These are phyloP conservation scores for Palythoa heliodiscus DNA, from an alignment of 92 coral and sea anemone species.

Conservation along the genomic window DNA sequence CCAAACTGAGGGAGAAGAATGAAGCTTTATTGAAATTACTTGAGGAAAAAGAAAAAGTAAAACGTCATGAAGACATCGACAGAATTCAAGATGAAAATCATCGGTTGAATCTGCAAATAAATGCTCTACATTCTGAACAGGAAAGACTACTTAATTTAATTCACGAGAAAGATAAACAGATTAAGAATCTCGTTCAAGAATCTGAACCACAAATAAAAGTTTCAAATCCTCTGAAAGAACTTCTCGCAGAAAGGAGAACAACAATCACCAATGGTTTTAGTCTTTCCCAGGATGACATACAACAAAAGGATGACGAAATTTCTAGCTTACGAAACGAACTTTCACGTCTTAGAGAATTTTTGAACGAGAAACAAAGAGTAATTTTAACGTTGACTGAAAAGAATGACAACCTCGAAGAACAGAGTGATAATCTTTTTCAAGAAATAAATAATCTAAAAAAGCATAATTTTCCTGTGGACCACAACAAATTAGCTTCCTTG, in stretches of 20 bases:
- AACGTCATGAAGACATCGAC: slow-evolving; percentile 55
- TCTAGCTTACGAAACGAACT: slow-evolving; percentile 28
- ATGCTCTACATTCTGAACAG: slow-evolving; percentile 79
- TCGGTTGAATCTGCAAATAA: slow-evolving; percentile 59
- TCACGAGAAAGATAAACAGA: slow-evolving; percentile 90
- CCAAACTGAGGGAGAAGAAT: slow-evolving; percentile 80
- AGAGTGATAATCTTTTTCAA: slow-evolving; percentile 18
- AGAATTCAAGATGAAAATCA: slow-evolving; percentile 64
- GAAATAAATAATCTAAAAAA: slow-evolving; percentile 7
- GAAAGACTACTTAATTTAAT: slow-evolving; percentile 76
- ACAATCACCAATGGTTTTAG: not conserved
- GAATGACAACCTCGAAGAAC: slow-evolving; percentile 36
- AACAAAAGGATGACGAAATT: slow-evolving; percentile 22
- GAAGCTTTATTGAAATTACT: slow-evolving; percentile 66
- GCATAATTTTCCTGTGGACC: slow-evolving; percentile 39
- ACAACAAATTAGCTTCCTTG: slow-evolving; percentile 54
- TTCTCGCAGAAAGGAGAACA: slow-evolving; percentile 23
- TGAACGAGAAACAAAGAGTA: slow-evolving; percentile 39
- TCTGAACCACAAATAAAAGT: slow-evolving; percentile 19
- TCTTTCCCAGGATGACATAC: not conserved
- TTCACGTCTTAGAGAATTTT: slow-evolving; percentile 42
- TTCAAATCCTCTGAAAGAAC: slow-evolving; percentile 26
- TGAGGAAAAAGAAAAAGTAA: slow-evolving; percentile 70
- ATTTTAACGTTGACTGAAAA: slow-evolving; percentile 18
- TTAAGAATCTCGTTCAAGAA: slow-evolving; percentile 64